Evolutionary conservation across 1,140 invertebrate genomes (phyloP).

Genomic region (Saccostrea cuccullata): DNA sequence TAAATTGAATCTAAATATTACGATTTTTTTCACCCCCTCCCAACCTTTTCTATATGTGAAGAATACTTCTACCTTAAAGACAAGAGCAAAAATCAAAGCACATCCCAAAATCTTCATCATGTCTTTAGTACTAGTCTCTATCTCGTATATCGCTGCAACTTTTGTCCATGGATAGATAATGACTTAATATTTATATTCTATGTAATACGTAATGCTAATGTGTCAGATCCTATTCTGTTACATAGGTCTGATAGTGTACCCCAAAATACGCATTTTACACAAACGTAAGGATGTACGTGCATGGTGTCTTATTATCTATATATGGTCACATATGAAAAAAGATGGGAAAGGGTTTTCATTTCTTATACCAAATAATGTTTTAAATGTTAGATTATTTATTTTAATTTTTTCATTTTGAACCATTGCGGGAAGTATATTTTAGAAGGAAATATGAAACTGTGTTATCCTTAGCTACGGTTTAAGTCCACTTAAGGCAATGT

Average conservation of each 20-base stretch:
- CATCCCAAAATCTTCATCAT: not conserved
- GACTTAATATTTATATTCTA: not conserved
- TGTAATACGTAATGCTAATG: not conserved
- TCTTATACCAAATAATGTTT: too few species aligned
- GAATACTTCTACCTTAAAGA: not conserved
- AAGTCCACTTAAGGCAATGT: not conserved
- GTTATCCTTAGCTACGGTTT: not conserved
- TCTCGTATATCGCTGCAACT: not conserved
- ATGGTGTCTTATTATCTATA: too few species aligned
- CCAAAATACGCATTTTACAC: not conserved
- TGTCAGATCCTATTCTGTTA: constrained; percentile 19
- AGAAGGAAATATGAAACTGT: not conserved
- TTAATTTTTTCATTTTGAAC: not conserved
- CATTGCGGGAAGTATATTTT: not conserved
- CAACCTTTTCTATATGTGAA: not conserved
- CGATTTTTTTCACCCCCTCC: not conserved
- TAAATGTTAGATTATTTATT: not conserved
- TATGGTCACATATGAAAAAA: too few species aligned
- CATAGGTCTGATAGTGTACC: not conserved
- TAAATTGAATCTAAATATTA: not conserved
- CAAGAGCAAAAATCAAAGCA: not conserved
- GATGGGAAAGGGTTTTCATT: too few species aligned
- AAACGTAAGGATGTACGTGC: not conserved
- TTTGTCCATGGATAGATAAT: not conserved
- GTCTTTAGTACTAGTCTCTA: not conserved